These are phyloP conservation scores for Motacilla tschutschensis DNA, from an alignment of 2,113 vertebrate species.

Conservation along the genomic window DNA sequence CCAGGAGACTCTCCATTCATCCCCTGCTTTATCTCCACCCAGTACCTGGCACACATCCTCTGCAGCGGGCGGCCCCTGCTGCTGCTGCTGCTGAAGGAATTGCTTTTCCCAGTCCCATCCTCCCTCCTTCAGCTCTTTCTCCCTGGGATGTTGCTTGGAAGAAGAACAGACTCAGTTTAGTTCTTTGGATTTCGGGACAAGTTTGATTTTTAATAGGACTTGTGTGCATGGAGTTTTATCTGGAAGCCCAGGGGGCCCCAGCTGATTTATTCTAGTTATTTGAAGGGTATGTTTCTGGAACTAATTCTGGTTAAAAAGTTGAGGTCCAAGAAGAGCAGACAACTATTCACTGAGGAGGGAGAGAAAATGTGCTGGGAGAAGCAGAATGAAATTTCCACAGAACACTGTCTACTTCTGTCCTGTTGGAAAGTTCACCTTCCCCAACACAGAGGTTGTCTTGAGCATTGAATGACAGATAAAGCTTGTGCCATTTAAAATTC, in stretches of 20 bases:
- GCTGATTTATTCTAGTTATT: not conserved
- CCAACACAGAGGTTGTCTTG: not conserved
- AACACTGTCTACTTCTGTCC: not conserved
- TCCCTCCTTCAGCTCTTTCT: not conserved
- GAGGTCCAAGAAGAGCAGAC: not conserved
- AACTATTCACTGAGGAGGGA: not conserved
- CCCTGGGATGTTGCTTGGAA: not conserved
- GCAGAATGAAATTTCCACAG: not conserved
- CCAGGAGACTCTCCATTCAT: slow-evolving; percentile 17
- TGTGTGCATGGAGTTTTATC: not conserved
- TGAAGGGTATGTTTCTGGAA: slow-evolving; percentile 1
- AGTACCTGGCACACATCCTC: slow-evolving; percentile 24
- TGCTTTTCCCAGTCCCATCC: not conserved
- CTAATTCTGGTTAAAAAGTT: not conserved
- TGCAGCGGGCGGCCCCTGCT: not conserved
- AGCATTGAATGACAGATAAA: not conserved
- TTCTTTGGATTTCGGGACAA: not conserved
- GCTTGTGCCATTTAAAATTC: not conserved
- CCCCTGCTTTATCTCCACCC: slow-evolving; percentile 34
- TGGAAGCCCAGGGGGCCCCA: not conserved
- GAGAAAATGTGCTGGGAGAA: not conserved
- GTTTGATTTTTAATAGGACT: slow-evolving; percentile 17
- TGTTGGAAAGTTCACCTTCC: not conserved
- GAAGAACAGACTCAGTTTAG: not conserved
- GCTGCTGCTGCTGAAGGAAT: not conserved